Conservation (phyloP, 2,888 invertebrate genomes). For the Chrysopilus asiliformis region DNA sequence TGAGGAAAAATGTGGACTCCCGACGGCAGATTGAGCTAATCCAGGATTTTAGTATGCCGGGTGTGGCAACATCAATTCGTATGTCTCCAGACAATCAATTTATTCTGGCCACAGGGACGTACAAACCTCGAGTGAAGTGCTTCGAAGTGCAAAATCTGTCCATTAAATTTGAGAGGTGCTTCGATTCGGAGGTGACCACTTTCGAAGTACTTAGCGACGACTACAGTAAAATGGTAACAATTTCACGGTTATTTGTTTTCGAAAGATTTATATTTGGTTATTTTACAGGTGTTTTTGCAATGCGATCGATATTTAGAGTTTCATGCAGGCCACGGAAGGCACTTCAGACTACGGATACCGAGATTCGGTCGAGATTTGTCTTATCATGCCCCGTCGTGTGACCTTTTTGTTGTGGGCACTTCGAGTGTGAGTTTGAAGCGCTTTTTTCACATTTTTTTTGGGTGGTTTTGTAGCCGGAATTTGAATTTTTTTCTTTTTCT, state of each 20-base stretch:
- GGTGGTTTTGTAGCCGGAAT: too few species aligned
- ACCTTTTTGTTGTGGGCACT: constrained; percentile 83
- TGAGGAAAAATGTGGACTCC: constrained; percentile 82
- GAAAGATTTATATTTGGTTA: neutral
- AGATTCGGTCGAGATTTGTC: constrained; percentile 90
- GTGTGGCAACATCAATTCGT: constrained; percentile 69
- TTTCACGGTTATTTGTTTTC: neutral
- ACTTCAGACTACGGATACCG: constrained; percentile 83
- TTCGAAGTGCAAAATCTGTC: constrained; percentile 93
- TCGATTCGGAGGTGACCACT: constrained; percentile 92
- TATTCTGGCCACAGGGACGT: constrained; percentile 83
- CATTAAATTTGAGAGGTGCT: constrained; percentile 93
- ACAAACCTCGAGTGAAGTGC: constrained; percentile 92
- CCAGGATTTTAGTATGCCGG: constrained; percentile 99
- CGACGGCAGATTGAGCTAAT: constrained; percentile 86
- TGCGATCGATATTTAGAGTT: constrained; percentile 88
- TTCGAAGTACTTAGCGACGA: constrained; percentile 90
- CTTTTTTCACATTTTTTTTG: too few species aligned
- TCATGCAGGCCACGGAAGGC: constrained; percentile 86
- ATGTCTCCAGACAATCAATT: constrained; percentile 86
- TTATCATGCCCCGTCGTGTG: constrained; percentile 80
- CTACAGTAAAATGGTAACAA: constrained; percentile 67
- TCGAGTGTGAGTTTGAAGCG: constrained; percentile 46
- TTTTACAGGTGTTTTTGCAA: constrained; percentile 49
- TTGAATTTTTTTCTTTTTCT: too few species aligned